Evolutionary conservation across 2,888 invertebrate genomes (phyloP), one percentile per base, ranked within the genome.

Genomic region (Cephalotes varians): DNA sequence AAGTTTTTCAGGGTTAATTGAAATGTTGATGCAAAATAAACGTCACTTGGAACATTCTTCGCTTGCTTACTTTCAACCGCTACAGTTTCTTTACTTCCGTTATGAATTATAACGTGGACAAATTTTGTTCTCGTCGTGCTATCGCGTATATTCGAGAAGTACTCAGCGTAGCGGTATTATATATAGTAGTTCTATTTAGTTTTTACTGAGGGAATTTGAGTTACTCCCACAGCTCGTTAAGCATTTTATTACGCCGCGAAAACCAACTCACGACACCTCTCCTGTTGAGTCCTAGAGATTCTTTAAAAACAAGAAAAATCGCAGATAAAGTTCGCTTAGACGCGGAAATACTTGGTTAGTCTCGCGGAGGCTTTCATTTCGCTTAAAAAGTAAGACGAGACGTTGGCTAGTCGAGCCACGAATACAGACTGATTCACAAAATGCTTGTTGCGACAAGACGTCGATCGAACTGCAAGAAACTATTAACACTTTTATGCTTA

Each of bases 161-260:
- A 65, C 65, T 49, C 49, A 15, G n/a, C 44, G 5, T 49, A 12
- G 18, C 64, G 37, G 54, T 51, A n/a, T 65, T 65, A 54, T 31
- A 40, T 54, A 40, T 51, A 37, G 62, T 54, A 31, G 65, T 76
- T 76, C 76, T 51, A 72, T 80, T 72, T 31, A 72, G 71, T 80
- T 72, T 74, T 58, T 49, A 67, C 71, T 47, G 47, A 28, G 83
- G 81, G 81, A 81, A 81, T 81, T 81, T 49, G 56, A 71, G 58
- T 69, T 40, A 69, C 79, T 83, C 80, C 83, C 83, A 58, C 28
- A 37, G 65, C 83, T 83, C 81, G 83, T 83, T 83, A 83, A 83
- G 60, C 49, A 73, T 81, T 83, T 81, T 49, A 51, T 80, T 64
- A 64, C 80, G 65, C 21, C 47, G 18, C 56, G 40, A 58, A 54